Base-by-base conservation (phyloP, 1,140 invertebrate genomes). In the Ganaspis sp. region DNA sequence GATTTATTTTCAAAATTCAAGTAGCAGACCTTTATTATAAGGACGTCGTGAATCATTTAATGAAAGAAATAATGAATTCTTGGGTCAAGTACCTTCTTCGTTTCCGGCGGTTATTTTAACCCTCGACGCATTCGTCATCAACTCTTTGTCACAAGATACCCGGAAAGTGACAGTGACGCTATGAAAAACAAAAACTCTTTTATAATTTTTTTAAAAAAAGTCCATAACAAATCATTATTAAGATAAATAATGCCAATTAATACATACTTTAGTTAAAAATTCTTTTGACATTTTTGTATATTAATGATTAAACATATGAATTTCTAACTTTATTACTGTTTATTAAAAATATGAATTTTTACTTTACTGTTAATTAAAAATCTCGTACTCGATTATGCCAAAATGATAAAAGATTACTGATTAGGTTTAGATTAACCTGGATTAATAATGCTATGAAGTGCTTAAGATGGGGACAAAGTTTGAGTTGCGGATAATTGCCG, bases 11-110 rank as follows among this genome's bases (percentile, higher is more conserved):
- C 21, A 26, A 64, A 23, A 26, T 5, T 64, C 42, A 15, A 26
- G 11, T 3, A 23, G 54, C 29, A 64, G 21, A 23, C 54, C 54
- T 64, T 64, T 19, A 64, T 64, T 64, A 64, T 64, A 26, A 64
- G 29, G 54, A 64, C 54, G 54, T 64, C 29, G 21, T 64, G 70
- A 37, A 19, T 71, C 42, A 26, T 23, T n/a, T 15, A 74, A 76
- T 70, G 34, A 53, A 21, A 45, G 12, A 40, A 74, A 76, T 40
- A 15, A 70, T 17, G 40, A 37, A 73, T 54, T 77, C 42, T 73
- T 76, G 69, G 78, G 83, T 85, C 83, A 85, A 85, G 75, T 84
- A 85, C 83, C 84, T 75, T 77, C 37, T 26, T 71, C 70, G 37
- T 69, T 83, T 85, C 83, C 79, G 81, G 74, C 74, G 69, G 64